These are phyloP conservation scores for Hartigia nigra DNA, from an alignment of 2,888 invertebrate species.

Conservation along the genomic window DNA sequence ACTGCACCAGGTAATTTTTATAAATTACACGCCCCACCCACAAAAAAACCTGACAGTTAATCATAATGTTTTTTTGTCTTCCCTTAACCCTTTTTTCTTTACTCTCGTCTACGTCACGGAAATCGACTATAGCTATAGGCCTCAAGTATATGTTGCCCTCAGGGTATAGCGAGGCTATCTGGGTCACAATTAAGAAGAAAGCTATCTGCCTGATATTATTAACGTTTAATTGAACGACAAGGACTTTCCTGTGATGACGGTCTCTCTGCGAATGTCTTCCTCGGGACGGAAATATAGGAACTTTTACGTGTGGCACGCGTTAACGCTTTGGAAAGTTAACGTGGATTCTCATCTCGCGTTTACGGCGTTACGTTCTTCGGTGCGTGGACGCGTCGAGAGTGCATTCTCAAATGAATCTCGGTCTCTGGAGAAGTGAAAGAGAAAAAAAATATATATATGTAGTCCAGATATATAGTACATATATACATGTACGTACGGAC, in stretches of 20 bases:
- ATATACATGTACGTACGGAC: slow-evolving; percentile 15
- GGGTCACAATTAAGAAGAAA: slow-evolving; percentile 50
- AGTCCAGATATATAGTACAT: background rate
- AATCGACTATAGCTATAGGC: background rate
- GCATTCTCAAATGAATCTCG: background rate
- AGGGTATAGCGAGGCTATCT: slow-evolving; percentile 33
- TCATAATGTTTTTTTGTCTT: too few species aligned
- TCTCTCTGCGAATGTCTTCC: background rate
- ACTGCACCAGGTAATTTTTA: too few species aligned
- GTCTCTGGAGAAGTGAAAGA: background rate
- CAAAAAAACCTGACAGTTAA: too few species aligned
- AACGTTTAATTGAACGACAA: slow-evolving; percentile 36
- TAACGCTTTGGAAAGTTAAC: background rate
- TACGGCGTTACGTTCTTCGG: background rate
- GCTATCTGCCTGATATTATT: slow-evolving; percentile 33
- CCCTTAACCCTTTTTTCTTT: background rate
- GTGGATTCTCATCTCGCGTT: background rate
- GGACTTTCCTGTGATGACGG: background rate
- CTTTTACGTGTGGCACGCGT: background rate
- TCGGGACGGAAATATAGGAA: background rate
- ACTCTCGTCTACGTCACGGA: background rate
- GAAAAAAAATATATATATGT: background rate
- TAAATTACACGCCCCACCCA: too few species aligned
- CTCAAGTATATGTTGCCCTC: slow-evolving; percentile 9
- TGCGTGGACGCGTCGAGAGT: background rate